phyloP scores from a whole-genome alignment of 2,113 vertebrate species.

The Laticauda colubrina region DNA sequence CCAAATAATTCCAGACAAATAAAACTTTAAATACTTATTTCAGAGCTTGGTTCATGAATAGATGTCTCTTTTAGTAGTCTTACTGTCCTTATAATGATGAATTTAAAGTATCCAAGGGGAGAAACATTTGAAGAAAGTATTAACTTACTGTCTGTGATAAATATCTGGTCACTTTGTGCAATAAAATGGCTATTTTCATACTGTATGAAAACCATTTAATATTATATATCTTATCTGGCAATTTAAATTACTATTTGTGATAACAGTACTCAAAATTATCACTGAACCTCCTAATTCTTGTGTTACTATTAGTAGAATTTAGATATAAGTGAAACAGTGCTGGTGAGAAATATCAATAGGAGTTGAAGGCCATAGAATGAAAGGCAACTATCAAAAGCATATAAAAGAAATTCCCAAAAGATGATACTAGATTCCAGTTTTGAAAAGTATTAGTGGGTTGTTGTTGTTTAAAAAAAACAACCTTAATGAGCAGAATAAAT shows the following conservation, averaged over 20 bases:
- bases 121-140: background rate
- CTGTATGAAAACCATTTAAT: background rate
- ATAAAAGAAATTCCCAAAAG: background rate
- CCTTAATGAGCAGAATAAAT: background rate
- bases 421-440: background rate
- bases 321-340: background rate
- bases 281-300: background rate
- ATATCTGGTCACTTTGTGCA: background rate
- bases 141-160: background rate
- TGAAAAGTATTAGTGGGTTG: conserved; percentile 29
- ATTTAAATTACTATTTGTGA: background rate
- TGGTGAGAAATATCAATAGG: background rate
- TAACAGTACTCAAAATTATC: background rate
- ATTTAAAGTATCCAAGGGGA: background rate
- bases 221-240: background rate
- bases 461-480: background rate
- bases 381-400: background rate
- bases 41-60: background rate
- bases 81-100: background rate
- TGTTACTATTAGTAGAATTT: background rate
- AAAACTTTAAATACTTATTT: background rate
- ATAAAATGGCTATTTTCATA: background rate
- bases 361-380: background rate
- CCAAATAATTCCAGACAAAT: background rate
- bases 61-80: background rate